Evolutionary conservation across 1,140 invertebrate species (phyloP).

Genomic region (Tachypleus tridentatus): DNA sequence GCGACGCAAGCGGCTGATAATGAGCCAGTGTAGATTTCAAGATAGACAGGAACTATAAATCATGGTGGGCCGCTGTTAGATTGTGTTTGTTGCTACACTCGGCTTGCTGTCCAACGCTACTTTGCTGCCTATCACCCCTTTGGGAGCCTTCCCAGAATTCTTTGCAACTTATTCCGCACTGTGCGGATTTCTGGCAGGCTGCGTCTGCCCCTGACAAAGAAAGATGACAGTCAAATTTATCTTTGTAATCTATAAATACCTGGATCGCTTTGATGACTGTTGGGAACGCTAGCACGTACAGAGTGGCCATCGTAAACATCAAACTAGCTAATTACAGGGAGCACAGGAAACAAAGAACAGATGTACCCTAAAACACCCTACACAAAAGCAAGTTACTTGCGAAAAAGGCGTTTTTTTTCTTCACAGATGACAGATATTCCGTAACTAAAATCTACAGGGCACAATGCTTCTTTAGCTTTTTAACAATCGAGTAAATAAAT

Average conservation of each 20-base stretch:
- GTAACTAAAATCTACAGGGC: too few relatives aligned
- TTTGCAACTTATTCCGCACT: background rate
- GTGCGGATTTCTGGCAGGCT: background rate
- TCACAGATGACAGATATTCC: too few relatives aligned
- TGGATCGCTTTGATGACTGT: background rate
- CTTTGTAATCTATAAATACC: background rate
- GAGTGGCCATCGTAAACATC: too few relatives aligned
- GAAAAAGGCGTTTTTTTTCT: too few relatives aligned
- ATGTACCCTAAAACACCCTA: too few relatives aligned
- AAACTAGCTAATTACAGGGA: too few relatives aligned
- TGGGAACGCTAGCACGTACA: background rate
- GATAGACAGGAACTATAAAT: slow-evolving; percentile 5
- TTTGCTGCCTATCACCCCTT: slow-evolving; percentile 3
- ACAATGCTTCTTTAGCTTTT: too few relatives aligned
- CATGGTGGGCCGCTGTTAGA: slow-evolving; percentile 1
- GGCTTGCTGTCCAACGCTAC: slow-evolving; percentile 1
- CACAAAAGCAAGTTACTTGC: too few relatives aligned
- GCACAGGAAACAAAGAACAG: too few relatives aligned
- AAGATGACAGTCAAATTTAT: background rate
- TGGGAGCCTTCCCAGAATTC: background rate
- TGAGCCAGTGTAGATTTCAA: slow-evolving; percentile 3
- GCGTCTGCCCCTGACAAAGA: background rate
- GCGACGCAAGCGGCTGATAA: slow-evolving; percentile 1
- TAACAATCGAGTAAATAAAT: too few relatives aligned
- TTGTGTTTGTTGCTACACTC: background rate